Percentiles rank a stretch among this genome's conserved stretches.
These are phyloP conservation scores for Spodoptera litura DNA, from an alignment of 1,140 invertebrate genomes.

Conservation along the genomic window DNA sequence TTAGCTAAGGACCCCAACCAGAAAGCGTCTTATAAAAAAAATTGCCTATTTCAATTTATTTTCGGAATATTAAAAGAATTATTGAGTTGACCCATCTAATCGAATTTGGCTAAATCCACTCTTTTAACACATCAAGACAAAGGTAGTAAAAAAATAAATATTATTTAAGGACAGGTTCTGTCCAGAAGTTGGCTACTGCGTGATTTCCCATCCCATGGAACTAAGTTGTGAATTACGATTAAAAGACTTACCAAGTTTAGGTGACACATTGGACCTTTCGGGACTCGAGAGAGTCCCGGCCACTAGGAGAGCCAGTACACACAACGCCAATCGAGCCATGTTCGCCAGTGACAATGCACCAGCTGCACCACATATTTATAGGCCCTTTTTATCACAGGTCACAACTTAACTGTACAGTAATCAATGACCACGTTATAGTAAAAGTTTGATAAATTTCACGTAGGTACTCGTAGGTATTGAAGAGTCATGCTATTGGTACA, in stretches of 20 bases:
- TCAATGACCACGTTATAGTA: slow-evolving; percentile 27
- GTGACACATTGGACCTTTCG: slow-evolving; percentile 48
- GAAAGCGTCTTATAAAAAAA: too few species aligned
- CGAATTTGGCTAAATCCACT: not conserved
- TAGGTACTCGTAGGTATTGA: not conserved
- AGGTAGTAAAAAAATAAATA: too few species aligned
- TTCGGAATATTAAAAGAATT: too few species aligned
- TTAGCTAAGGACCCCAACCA: too few species aligned
- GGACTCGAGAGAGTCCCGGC: slow-evolving; percentile 55
- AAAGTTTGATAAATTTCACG: slow-evolving; percentile 13
- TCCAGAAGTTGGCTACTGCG: too few species aligned
- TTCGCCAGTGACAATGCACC: slow-evolving; percentile 47
- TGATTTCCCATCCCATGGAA: too few species aligned
- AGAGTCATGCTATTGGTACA: not conserved
- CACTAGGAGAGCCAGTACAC: slow-evolving; percentile 57
- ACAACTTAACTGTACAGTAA: slow-evolving; percentile 4
- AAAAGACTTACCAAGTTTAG: slow-evolving; percentile 60
- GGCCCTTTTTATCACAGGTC: slow-evolving; percentile 30
- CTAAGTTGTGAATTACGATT: not conserved
- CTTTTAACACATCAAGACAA: not conserved
- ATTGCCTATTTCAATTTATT: too few species aligned
- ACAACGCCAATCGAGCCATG: slow-evolving; percentile 65
- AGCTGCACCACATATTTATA: slow-evolving; percentile 45
- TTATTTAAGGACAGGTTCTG: too few species aligned
- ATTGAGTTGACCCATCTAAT: too few species aligned